These are phyloP conservation scores for Patella pellucida DNA, from an alignment of 2,888 invertebrate genomes.

Conservation along the genomic window DNA sequence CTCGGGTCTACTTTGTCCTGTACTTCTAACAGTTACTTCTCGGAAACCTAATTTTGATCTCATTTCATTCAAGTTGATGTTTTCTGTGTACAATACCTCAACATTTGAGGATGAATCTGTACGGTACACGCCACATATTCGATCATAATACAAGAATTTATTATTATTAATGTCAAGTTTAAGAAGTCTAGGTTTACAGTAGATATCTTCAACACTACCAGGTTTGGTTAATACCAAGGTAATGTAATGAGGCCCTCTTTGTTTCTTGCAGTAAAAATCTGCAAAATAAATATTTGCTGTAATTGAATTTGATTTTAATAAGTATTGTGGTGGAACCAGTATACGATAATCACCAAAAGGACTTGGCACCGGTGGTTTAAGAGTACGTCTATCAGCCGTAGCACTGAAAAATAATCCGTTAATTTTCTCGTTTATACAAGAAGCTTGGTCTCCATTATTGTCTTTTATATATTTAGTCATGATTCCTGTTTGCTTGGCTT, in stretches of 20 bases:
- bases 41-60: neutral
- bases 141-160: conserved; percentile 28
- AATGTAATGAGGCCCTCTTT: conserved; percentile 57
- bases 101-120: neutral
- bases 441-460: conserved; percentile 20
- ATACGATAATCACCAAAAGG: conserved; percentile 33
- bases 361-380: conserved; percentile 41
- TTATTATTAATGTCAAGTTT: conserved; percentile 28
- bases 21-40: neutral
- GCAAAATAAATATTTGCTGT: conserved; percentile 60
- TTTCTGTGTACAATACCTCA: neutral
- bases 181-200: conserved; percentile 28
- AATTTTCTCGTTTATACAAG: conserved; percentile 19
- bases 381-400: neutral
- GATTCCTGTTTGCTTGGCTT: neutral
- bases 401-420: conserved; percentile 21
- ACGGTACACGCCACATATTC: neutral
- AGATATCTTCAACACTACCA: conserved; percentile 22
- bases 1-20: neutral
- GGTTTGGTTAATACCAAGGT: conserved; percentile 55
- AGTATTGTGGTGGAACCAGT: conserved; percentile 26
- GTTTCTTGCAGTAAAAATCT: conserved; percentile 67
- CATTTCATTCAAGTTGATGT: neutral
- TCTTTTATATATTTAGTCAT: conserved; percentile 22
- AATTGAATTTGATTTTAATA: conserved; percentile 21